These are phyloP conservation scores for Myotis findleyi DNA, from an alignment of 2,797 vertebrate genomes.

Conservation along the genomic window DNA sequence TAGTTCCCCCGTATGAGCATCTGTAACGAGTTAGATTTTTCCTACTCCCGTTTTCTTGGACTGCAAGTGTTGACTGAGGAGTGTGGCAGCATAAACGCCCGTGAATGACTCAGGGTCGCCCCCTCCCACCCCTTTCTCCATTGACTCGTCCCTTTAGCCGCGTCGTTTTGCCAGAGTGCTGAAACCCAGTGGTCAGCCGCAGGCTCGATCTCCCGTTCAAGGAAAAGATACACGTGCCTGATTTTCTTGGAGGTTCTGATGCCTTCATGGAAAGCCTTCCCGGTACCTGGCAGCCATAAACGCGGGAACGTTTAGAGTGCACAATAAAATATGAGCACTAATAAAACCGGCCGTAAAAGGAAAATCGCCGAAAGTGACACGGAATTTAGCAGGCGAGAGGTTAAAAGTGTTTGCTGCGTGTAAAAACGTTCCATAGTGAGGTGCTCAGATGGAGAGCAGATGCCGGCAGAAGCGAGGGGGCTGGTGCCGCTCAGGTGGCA, in stretches of 20 bases:
- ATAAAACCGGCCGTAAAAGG: constrained; percentile 86
- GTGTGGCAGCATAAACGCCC: not conserved
- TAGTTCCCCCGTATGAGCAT: constrained; percentile 12
- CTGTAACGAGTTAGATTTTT: constrained; percentile 68
- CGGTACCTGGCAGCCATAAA: constrained; percentile 83
- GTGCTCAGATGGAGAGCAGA: constrained; percentile 91
- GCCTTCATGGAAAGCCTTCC: constrained; percentile 86
- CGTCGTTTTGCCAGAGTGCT: constrained; percentile 60
- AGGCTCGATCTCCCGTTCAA: constrained; percentile 78
- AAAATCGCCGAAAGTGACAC: constrained; percentile 84
- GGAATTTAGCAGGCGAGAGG: constrained; percentile 90
- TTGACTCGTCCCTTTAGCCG: constrained; percentile 47
- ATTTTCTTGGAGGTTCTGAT: constrained; percentile 85
- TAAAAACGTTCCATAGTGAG: constrained; percentile 89
- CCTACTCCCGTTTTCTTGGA: constrained; percentile 75
- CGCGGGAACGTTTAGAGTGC: constrained; percentile 85
- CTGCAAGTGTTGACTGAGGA: constrained; percentile 67
- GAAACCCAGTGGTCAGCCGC: constrained; percentile 67
- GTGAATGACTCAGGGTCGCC: constrained; percentile 23
- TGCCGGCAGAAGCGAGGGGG: constrained; percentile 88
- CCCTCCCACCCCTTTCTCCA: accelerated
- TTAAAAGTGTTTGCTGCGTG: constrained; percentile 90
- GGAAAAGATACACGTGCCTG: constrained; percentile 77
- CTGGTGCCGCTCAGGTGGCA: constrained; percentile 87
- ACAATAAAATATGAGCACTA: constrained; percentile 87